Conservation (phyloP, 2,113 vertebrate species). For the Otis tarda region DNA sequence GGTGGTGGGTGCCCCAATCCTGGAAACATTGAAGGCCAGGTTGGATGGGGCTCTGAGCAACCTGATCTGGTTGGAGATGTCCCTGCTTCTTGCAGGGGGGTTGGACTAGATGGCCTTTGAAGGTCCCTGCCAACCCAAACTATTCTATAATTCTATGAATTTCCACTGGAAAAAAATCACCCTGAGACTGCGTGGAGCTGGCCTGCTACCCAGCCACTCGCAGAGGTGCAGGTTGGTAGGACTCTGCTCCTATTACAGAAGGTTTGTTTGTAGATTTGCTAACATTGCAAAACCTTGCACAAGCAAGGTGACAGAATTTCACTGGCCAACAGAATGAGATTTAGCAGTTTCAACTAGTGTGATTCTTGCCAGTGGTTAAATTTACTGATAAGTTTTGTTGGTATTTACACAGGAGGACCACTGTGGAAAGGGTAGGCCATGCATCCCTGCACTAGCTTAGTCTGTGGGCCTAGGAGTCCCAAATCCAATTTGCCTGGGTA, state of each 20-base stretch:
- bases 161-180: slow-evolving; percentile 4
- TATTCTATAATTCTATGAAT: not conserved
- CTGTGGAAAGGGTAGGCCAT: not conserved
- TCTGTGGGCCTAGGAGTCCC: not conserved
- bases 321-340: not conserved
- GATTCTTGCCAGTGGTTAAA: not conserved
- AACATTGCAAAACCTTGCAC: slow-evolving; percentile 22
- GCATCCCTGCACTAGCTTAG: not conserved
- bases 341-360: not conserved
- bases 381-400: not conserved
- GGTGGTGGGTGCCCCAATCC: too few species aligned
- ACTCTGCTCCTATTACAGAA: slow-evolving; percentile 42
- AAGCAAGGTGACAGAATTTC: not conserved
- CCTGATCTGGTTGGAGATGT: too few species aligned
- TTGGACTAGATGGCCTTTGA: too few species aligned
- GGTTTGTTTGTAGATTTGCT: slow-evolving; percentile 23
- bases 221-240: not conserved
- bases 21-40: too few species aligned
- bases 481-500: not conserved
- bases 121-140: too few species aligned
- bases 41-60: too few species aligned
- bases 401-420: not conserved
- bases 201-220: rapidly evolving
- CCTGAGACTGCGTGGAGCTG: not conserved
- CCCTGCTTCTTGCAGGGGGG: too few species aligned